These are phyloP conservation scores for Apodemia mormo DNA, from an alignment of 2,888 invertebrate genomes.

Conservation along the genomic window DNA sequence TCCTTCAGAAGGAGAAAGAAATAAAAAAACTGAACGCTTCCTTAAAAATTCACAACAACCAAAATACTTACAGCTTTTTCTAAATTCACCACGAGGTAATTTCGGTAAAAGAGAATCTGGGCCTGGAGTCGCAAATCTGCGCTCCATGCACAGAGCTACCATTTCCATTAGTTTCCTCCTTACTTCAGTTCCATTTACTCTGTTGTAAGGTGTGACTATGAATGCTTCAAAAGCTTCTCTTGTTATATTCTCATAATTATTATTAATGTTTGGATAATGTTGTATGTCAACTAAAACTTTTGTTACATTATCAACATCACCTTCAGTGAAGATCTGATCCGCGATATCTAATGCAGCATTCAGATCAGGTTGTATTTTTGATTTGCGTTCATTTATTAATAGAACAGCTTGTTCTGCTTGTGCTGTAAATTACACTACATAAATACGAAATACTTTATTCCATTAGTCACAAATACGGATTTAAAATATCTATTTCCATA, in stretches of 20 bases:
- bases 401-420: constrained; percentile 13
- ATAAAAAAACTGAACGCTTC: no score
- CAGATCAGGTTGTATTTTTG: constrained; percentile 20
- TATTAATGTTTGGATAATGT: constrained; percentile 21
- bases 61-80: no score
- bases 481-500: no score
- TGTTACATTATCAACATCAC: constrained; percentile 22
- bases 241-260: constrained; percentile 21
- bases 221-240: constrained; percentile 17
- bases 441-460: no score
- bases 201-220: constrained; percentile 24
- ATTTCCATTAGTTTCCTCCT: no score
- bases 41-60: no score
- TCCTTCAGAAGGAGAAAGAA: no score
- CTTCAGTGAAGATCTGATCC: constrained; percentile 27
- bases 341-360: constrained; percentile 33
- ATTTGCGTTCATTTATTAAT: constrained; percentile 18
- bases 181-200: constrained; percentile 25
- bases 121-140: no score
- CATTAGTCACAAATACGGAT: no score
- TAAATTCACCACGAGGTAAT: no score
- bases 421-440: constrained; percentile 18
- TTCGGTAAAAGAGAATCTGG: no score
- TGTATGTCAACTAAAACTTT: constrained; percentile 25
- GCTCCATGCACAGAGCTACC: no score